Evolutionary conservation across 2,797 vertebrate genomes (phyloP).

Genomic region (Lerista edwardsae): DNA sequence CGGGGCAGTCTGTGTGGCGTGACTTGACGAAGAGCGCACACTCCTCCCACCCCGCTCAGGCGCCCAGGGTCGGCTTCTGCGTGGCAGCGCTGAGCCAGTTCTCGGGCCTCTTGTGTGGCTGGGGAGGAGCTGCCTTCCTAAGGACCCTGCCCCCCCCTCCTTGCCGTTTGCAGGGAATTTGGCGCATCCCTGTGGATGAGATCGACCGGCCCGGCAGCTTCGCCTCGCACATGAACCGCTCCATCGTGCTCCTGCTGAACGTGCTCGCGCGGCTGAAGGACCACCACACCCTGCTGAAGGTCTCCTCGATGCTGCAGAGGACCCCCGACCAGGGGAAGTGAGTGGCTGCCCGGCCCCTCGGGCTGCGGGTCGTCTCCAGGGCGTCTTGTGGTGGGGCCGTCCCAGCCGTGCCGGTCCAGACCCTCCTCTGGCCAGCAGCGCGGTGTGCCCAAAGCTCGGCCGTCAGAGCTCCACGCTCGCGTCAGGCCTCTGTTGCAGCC

Average conservation of each 20-base stretch:
- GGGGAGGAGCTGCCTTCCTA: background rate
- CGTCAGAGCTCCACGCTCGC: no score
- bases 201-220: conserved; percentile 98
- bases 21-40: background rate
- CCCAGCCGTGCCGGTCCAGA: no score
- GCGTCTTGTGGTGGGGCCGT: no score
- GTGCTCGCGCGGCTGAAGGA: conserved; percentile 94
- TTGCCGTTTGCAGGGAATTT: conserved; percentile 89
- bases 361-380: background rate
- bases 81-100: no score
- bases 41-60: background rate
- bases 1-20: background rate
- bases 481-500: no score
- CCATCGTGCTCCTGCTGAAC: conserved; percentile 92
- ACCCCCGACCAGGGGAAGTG: conserved; percentile 99
- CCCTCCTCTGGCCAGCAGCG: no score
- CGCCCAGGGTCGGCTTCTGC: background rate
- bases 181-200: conserved; percentile 99
- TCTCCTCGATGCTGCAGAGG: conserved; percentile 98
- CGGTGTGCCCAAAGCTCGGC: no score
- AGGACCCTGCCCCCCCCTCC: background rate
- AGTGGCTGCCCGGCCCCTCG: conserved; percentile 67
- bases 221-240: conserved; percentile 99
- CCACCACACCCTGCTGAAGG: conserved; percentile 93
- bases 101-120: no score